phyloP scores from a whole-genome alignment of 2,888 invertebrate species.

The Eupithecia exiguata region DNA sequence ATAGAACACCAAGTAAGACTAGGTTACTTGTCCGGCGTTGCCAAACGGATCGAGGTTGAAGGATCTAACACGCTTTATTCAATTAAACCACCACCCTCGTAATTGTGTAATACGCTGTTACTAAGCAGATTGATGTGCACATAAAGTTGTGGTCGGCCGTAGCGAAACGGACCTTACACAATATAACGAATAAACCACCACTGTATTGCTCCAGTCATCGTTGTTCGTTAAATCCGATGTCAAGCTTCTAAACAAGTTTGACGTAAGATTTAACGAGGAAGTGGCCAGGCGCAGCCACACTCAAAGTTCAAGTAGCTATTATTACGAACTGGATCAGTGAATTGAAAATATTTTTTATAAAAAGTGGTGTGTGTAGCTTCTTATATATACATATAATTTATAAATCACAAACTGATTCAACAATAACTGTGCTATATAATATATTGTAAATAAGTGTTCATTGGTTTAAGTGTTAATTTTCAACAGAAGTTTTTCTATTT shows the following conservation, averaged over 20 bases:
- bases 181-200: not conserved
- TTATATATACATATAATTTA: not conserved
- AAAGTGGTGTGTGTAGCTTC: not conserved
- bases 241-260: no score
- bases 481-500: not conserved
- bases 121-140: not conserved
- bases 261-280: not conserved
- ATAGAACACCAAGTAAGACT: not conserved
- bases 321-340: no score
- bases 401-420: not conserved
- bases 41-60: not conserved
- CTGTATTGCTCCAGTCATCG: no score
- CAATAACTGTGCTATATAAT: slow-evolving; percentile 14
- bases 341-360: not conserved
- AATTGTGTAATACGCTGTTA: not conserved
- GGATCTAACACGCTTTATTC: not conserved
- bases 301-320: not conserved
- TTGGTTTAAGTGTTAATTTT: not conserved
- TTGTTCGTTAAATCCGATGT: no score
- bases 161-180: not conserved
- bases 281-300: not conserved
- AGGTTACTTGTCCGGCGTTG: not conserved
- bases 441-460: slow-evolving; percentile 14
- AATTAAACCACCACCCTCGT: not conserved
- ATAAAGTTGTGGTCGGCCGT: not conserved